A percentile compares a stretch with the other conserved stretches of the same genome.
phyloP scores from a whole-genome alignment of 2,797 vertebrate genomes.

The Channallabes apus region DNA sequence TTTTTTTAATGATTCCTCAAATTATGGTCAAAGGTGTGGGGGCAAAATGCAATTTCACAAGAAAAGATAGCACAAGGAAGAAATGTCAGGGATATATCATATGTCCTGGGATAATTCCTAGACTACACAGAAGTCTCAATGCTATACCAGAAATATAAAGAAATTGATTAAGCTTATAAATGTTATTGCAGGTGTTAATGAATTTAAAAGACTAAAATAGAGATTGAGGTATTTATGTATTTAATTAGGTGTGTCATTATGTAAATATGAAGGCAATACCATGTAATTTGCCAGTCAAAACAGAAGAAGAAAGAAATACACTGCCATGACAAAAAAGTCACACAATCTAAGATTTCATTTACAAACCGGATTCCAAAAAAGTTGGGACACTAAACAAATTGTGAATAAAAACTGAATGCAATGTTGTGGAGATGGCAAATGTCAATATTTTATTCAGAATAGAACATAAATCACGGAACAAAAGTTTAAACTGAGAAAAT shows the following conservation, averaged over 20 bases:
- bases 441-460: too few species aligned
- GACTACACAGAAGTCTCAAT: not conserved
- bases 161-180: not conserved
- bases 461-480: too few species aligned
- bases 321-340: too few species aligned
- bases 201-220: not conserved
- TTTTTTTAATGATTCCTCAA: not conserved
- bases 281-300: not conserved
- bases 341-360: too few species aligned
- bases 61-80: not conserved
- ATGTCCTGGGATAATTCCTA: constrained; percentile 9
- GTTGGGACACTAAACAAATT: too few species aligned
- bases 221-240: not conserved
- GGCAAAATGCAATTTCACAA: not conserved
- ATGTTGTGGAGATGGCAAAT: too few species aligned
- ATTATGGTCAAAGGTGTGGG: not conserved
- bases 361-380: too few species aligned
- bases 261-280: not conserved
- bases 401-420: too few species aligned
- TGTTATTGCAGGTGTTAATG: not conserved
- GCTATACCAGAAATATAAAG: not conserved
- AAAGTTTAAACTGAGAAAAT: too few species aligned
- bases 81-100: not conserved
- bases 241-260: too few species aligned
- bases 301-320: not conserved